Evolutionary conservation across 2,113 vertebrate genomes (phyloP), one percentile per base, ranked within the genome.

Genomic region (Eubucco bourcierii): DNA sequence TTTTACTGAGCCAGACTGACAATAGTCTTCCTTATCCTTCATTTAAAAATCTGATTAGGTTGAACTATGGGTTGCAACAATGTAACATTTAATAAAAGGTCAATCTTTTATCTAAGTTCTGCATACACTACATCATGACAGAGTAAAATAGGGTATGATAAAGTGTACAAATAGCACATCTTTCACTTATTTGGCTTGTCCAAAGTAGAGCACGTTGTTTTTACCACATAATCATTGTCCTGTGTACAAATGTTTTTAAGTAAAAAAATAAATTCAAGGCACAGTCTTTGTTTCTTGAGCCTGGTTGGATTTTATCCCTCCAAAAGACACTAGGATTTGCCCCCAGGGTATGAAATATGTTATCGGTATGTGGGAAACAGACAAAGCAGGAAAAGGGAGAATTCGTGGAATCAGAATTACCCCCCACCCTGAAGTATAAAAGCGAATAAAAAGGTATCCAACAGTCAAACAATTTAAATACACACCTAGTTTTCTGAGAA

Each of bases 141-240:
- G 37, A 71, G 12, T 53, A 84, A 91, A 91, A 77, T 12, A 37
- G 23, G 6, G 9, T 58, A 56, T 23, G 12, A 31, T 18, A 46
- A 80, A 56, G 12, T 10, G 6, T 33, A 9, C 14, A 34, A 79
- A 23, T 23, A 19, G 11, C 12, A 33, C 6, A 3, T 39, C 6
- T 76, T 87, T 73, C 18, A 6, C 5, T 4, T 73, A 21, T 75
- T 56, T 78, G 53, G 2, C 17, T 81, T 64, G 50, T 31, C 23
- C n/a, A 56, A 66, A 89, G n/a, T 5, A 74, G 8, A 63, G 1
- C 2, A 59, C 3, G 52, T 6, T 56, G 0, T 18, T 71, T 63
- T 65, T 41, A 50, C 7, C 19, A 46, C 4, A 23, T 28, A 70
- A 28, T 4, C 8, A 77, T 46, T 0, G 0, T 1, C 4, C 3